Evolutionary conservation across 1,140 invertebrate species (phyloP).

Genomic region (Mercenaria mercenaria): DNA sequence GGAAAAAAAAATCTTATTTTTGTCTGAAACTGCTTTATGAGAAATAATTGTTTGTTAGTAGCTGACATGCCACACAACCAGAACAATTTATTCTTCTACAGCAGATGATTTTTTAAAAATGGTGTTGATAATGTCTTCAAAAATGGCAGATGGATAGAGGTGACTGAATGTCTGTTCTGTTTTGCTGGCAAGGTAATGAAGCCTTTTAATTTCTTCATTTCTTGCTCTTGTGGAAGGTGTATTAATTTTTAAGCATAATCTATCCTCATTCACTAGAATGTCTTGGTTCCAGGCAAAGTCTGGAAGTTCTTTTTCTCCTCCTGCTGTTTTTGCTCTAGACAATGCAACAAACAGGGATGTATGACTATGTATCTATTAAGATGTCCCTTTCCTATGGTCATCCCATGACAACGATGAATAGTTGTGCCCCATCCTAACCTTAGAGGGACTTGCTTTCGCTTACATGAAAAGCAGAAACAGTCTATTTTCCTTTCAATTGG

Average conservation of each 20-base stretch:
- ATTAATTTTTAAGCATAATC: constrained; percentile 34
- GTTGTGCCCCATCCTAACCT: constrained; percentile 68
- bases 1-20: too few relatives aligned
- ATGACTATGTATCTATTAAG: constrained; percentile 65
- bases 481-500: constrained; percentile 64
- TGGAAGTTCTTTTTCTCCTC: constrained; percentile 30
- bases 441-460: constrained; percentile 67
- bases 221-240: neutral
- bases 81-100: too few relatives aligned
- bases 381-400: constrained; percentile 70
- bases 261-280: constrained; percentile 71
- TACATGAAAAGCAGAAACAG: constrained; percentile 56
- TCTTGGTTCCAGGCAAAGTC: constrained; percentile 72
- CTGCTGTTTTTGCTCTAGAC: constrained; percentile 70
- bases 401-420: constrained; percentile 71
- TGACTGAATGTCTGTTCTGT: too few relatives aligned
- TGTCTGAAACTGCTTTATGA: too few relatives aligned
- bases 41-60: too few relatives aligned
- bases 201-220: constrained; percentile 12
- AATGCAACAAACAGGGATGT: constrained; percentile 70
- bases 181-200: neutral
- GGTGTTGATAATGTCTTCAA: too few relatives aligned
- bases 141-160: too few relatives aligned
- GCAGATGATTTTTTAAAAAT: too few relatives aligned
- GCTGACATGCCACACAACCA: too few relatives aligned